Conservation (phyloP, 2,888 invertebrate genomes). For the Sarcophaga variegata region DNA sequence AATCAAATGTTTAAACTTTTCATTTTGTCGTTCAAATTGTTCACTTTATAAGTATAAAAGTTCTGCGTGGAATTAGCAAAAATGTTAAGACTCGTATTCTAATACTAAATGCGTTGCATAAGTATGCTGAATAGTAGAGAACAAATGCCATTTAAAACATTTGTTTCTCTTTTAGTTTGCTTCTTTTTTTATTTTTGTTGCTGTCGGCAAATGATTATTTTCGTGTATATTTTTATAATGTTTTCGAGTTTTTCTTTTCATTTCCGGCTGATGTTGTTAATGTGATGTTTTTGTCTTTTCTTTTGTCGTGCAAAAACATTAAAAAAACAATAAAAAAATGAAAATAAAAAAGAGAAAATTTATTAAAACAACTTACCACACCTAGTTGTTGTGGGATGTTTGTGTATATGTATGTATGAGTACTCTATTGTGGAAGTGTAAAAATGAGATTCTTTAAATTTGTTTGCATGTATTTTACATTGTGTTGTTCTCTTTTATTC, state of each 20-base stretch:
- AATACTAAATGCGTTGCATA: no score
- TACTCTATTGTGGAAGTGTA: not conserved
- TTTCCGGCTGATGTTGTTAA: constrained; percentile 35
- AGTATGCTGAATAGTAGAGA: no score
- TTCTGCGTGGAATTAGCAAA: no score
- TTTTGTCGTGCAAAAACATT: not conserved
- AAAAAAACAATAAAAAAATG: constrained; percentile 1
- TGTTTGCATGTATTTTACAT: not conserved
- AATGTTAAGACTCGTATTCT: no score
- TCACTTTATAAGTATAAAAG: no score
- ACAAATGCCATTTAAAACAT: not conserved
- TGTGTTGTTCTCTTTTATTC: not conserved
- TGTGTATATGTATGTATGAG: not conserved
- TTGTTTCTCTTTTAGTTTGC: not conserved
- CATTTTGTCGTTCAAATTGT: no score
- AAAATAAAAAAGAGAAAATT: constrained; percentile 27
- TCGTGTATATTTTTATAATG: not conserved
- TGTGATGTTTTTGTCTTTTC: constrained; percentile 5
- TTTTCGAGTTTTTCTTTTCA: not conserved
- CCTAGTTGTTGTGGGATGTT: constrained; percentile 1
- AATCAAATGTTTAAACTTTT: no score
- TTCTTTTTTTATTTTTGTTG: not conserved
- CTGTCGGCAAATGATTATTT: not conserved
- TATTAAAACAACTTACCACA: constrained; percentile 32
- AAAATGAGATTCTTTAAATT: not conserved